Evolutionary conservation across 92 coral and sea anemone genomes (phyloP).

Genomic region (Epizoanthus illoricatus): DNA sequence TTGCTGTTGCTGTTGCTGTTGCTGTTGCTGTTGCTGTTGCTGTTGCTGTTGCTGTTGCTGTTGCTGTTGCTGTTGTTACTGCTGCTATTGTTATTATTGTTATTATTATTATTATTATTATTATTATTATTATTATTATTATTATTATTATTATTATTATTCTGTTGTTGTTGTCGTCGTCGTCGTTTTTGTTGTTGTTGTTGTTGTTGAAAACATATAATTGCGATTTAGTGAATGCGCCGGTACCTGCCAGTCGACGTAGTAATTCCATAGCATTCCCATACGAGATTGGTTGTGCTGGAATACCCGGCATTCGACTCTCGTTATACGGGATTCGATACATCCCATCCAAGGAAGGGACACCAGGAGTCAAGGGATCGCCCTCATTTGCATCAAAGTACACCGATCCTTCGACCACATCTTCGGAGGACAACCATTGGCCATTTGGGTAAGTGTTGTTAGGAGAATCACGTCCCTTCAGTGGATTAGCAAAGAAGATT

Average conservation of each 20-base stretch:
- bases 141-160: no score
- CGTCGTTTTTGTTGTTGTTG: no score
- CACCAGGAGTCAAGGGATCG: conserved; percentile 87
- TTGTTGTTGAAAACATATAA: no score
- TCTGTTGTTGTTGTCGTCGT: no score
- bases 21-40: no score
- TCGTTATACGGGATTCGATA: conserved; percentile 68
- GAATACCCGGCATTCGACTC: conserved; percentile 66
- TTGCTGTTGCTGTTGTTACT: no score
- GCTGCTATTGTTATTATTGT: no score
- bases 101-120: no score
- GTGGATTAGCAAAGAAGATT: conserved; percentile 72
- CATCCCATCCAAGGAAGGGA: conserved; percentile 81
- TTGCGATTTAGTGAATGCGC: neutral
- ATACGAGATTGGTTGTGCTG: conserved; percentile 90
- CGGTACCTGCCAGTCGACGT: conserved; percentile 70
- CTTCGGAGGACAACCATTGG: conserved; percentile 79
- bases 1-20: no score
- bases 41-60: no score
- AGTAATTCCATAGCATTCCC: conserved; percentile 79
- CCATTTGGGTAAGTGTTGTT: conserved; percentile 70
- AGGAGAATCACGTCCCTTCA: conserved; percentile 49
- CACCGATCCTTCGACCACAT: conserved; percentile 67
- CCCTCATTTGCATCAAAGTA: conserved; percentile 58
- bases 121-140: no score